phyloP scores from a whole-genome alignment of 2,797 vertebrate genomes.

The Rhyacichthys aspro region DNA sequence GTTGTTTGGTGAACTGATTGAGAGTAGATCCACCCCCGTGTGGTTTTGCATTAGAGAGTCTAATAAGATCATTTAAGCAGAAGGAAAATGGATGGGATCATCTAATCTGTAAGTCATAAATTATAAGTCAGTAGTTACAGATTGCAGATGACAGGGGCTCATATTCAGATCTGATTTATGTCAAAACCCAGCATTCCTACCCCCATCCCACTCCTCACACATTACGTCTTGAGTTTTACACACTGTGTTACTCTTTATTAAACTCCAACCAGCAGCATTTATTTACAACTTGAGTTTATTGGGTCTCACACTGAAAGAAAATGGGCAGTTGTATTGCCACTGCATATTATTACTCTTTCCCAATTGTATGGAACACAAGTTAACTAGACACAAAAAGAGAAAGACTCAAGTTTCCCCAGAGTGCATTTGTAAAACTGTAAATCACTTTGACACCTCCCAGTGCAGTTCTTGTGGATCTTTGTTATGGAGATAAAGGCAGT shows the following conservation, averaged over 20 bases:
- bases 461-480: too few relatives aligned
- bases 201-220: constrained; percentile 29
- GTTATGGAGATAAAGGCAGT: too few relatives aligned
- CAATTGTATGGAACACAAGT: constrained; percentile 15
- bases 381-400: background rate
- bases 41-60: constrained; percentile 45
- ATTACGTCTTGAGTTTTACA: constrained; percentile 39
- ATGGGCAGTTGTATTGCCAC: constrained; percentile 20
- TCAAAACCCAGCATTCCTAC: constrained; percentile 65
- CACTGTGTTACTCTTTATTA: constrained; percentile 46
- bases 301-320: constrained; percentile 14
- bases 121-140: constrained; percentile 65
- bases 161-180: constrained; percentile 70
- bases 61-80: constrained; percentile 55
- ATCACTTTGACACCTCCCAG: background rate
- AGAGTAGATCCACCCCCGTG: constrained; percentile 4
- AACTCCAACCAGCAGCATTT: constrained; percentile 38
- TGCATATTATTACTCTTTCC: constrained; percentile 21
- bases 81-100: constrained; percentile 52
- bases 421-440: background rate
- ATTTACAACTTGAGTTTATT: constrained; percentile 48
- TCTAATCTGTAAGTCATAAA: constrained; percentile 68
- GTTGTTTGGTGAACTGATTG: constrained; percentile 23
- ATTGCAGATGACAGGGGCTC: constrained; percentile 66
- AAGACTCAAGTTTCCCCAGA: background rate